Base-by-base conservation (phyloP, 2,888 invertebrate genomes). In the Coremacera marginata region DNA sequence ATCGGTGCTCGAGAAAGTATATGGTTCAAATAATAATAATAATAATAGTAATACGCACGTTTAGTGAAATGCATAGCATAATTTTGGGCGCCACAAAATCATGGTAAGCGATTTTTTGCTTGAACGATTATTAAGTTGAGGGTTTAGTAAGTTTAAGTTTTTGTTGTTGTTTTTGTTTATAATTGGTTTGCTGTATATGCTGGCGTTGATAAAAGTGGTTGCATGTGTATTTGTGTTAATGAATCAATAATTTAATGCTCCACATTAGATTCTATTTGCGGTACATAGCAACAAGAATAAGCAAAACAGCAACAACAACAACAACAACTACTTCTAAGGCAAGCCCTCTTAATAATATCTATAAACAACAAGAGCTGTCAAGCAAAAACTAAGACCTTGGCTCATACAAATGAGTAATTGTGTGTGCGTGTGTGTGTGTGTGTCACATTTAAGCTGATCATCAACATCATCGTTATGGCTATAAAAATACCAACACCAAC, bases 91-190 rank as follows among this genome's bases (percentile, higher is more conserved):
- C 67, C 44, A 57, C 19, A 77, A 72, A 55, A 27, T 27, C 57
- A 57, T 60, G 25, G 57, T 60, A 14, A 27, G 57, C 49, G 49
- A 73, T 73, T 76, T 72, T 72, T 71, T 22, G 51, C 52, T 67
- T 65, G 34, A 70, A 14, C 37, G 77, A 77, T 70, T 63, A 70
- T 57, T 70, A 75, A 14, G 31, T 74, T 74, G 4, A 14, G 14
- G 9, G 7, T 22, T 7, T 55, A 1, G 57, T 9, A 60, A 22
- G 57, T 14, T 11, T 22, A 3, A 11, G 11, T 9, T 11, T 25
- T 5, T 55, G 8, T 5, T 22, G 22, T 7, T 22, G 55, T n/a
- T 55, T n/a, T 7, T 22, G 19, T 22, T 44, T 44, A 71, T 73
- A 63, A 63, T 25, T 49, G 73, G 9, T n/a, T 44, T 11, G 22